A percentile compares a stretch with the other conserved stretches of the same genome.
Conservation (phyloP, 2,113 vertebrate species). For the Macquaria australasica region DNA sequence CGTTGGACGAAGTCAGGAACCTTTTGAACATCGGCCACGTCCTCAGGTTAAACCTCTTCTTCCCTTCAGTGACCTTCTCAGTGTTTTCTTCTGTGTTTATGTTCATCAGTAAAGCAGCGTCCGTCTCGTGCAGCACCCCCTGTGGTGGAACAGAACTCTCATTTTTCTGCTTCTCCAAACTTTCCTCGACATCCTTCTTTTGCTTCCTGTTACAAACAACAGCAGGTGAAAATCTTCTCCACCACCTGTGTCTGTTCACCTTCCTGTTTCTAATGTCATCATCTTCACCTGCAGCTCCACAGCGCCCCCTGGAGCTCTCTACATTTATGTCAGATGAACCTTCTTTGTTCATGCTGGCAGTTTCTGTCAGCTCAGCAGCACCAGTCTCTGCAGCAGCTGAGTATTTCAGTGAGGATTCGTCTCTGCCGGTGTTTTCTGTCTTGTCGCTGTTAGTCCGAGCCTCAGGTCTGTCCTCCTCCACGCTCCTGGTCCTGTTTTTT, state of each 20-base stretch:
- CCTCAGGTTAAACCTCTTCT: conserved; percentile 12
- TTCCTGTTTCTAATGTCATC: neutral
- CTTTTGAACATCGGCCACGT: conserved; percentile 23
- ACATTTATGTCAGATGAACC: neutral
- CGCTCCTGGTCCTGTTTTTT: conserved; percentile 51
- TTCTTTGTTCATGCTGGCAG: neutral
- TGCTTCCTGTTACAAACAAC: conserved; percentile 46
- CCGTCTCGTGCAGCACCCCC: neutral
- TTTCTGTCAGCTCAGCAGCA: neutral
- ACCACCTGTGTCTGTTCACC: conserved; percentile 6
- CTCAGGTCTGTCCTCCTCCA: conserved; percentile 25
- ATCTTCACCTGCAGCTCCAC: neutral
- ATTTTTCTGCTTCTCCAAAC: neutral
- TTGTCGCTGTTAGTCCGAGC: conserved; percentile 17
- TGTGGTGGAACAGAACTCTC: neutral
- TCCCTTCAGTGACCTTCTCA: neutral
- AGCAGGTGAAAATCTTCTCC: conserved; percentile 44
- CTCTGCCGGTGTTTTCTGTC: no score
- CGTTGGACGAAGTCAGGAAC: neutral
- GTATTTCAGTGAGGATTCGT: no score
- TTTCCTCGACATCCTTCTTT: neutral
- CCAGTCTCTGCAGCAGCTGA: neutral
- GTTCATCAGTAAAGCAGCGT: neutral
- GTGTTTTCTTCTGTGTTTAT: no score
- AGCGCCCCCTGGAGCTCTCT: neutral